Base-by-base conservation (phyloP, 2,888 invertebrate genomes). In the Pandemis heparana region DNA sequence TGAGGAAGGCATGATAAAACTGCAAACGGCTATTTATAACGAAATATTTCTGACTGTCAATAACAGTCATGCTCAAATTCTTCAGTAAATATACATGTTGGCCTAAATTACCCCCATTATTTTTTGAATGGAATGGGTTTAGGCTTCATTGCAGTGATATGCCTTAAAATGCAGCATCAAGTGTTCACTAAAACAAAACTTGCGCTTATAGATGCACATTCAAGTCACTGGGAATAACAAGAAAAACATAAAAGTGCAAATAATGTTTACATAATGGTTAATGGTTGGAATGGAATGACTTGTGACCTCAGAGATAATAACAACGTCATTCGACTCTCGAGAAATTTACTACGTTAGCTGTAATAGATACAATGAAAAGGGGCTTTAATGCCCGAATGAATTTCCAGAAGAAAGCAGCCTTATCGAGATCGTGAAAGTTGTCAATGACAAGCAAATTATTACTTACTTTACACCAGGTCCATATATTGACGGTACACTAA, bases 241-340 rank as follows among this genome's bases (percentile, higher is more conserved):
- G 16, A 10, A 51, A 51, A 56, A 56, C 23, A 23, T 5, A 18
- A 18, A 12, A 43, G 8, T 62, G 43, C 43, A 62, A 23, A 32
- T 32, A 38, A 38, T 67, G 71, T 72, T 72, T 72, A 72, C 61
- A 62, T 67, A 43, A 67, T 38, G n/a, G 60, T 62, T 66, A 43
- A 7, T 53, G 53, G 18, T 53, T 53, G 18, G 32, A 51, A 61
- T 53, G 18, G 32, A 51, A 61, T 51, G 41, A 38, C 43, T 63
- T 61, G 41, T 60, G 65, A 70, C 51, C 70, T 70, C 46, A 60
- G 56, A 39, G 64, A 59, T 48, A 23, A 59, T 12, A 64, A 64
- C 62, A 63, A 41, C 63, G 69, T 70, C 43, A 74, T 61, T 18
- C 38, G 12, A 72, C 14, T 38, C 43, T 46, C 43, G 39, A 61